Conservation (phyloP, 2,888 invertebrate genomes). For the Troilus luridus region DNA sequence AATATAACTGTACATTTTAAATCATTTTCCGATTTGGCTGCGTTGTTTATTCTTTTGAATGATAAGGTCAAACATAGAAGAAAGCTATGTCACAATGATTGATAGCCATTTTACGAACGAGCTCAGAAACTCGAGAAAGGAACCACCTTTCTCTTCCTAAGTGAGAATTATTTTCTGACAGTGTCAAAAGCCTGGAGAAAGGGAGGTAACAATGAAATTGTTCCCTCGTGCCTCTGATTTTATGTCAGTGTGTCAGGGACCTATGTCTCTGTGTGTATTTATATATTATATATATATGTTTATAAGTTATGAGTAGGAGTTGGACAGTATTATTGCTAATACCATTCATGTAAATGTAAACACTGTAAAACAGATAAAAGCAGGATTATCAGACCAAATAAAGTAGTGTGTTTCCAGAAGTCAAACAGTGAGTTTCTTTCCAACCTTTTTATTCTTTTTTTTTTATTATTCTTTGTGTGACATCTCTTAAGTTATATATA, state of each 20-base stretch:
- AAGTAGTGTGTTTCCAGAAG: too few relatives aligned
- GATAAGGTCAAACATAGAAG: not conserved
- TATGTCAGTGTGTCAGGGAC: not conserved
- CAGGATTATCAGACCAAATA: too few relatives aligned
- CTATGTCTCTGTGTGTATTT: too few relatives aligned
- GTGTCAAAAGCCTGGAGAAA: slow-evolving; percentile 1
- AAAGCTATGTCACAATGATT: not conserved
- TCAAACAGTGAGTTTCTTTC: too few relatives aligned
- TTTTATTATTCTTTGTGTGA: too few relatives aligned
- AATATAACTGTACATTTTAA: not conserved
- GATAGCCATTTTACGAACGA: not conserved
- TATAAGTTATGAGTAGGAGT: too few relatives aligned
- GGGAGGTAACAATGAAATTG: not conserved
- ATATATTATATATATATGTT: too few relatives aligned
- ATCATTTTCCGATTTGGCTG: not conserved
- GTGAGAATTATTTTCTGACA: slow-evolving; percentile 35
- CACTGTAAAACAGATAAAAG: too few relatives aligned
- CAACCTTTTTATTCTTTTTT: too few relatives aligned
- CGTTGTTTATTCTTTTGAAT: not conserved
- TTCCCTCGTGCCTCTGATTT: not conserved
- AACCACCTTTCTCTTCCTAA: not conserved
- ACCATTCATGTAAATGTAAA: too few relatives aligned
- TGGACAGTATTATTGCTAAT: too few relatives aligned
- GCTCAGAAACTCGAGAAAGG: not conserved
- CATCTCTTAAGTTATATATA: too few relatives aligned